Evolutionary conservation across 2,113 vertebrate genomes (phyloP).

Genomic region (Arothron firmamentum): DNA sequence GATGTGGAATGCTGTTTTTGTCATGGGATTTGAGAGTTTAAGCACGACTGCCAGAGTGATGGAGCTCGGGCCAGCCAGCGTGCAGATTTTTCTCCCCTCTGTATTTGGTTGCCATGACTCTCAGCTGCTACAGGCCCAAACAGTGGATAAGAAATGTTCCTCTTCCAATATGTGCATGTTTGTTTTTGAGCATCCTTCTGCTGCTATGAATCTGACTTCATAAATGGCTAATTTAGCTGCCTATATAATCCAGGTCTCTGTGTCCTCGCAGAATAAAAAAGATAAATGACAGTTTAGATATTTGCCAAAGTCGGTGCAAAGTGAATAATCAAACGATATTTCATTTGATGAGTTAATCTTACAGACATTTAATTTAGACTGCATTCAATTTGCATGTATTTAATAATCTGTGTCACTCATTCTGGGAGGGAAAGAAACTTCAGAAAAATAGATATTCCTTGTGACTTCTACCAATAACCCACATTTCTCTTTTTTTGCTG

Average conservation of each 20-base stretch:
- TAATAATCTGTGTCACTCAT: background rate
- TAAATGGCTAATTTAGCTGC: slow-evolving; percentile 47
- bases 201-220: slow-evolving; percentile 38
- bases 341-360: background rate
- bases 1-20: slow-evolving; percentile 70
- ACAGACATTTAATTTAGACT: background rate
- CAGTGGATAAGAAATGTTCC: slow-evolving; percentile 55
- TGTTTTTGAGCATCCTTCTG: slow-evolving; percentile 15
- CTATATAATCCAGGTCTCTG: slow-evolving; percentile 31
- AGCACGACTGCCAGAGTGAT: slow-evolving; percentile 59
- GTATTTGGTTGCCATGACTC: slow-evolving; percentile 64
- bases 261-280: slow-evolving; percentile 4
- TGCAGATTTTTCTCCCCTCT: slow-evolving; percentile 57
- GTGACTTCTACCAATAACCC: slow-evolving; percentile 3
- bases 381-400: background rate
- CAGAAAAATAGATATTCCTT: background rate
- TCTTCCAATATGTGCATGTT: slow-evolving; percentile 19
- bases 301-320: background rate
- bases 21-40: slow-evolving; percentile 68
- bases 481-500: slow-evolving; percentile 3
- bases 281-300: background rate
- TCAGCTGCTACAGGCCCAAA: slow-evolving; percentile 63
- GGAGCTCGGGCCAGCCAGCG: slow-evolving; percentile 58
- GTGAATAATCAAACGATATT: background rate
- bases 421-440: slow-evolving; percentile 6